A percentile compares a stretch with the other conserved stretches of the same genome.
phyloP scores from a whole-genome alignment of 1,140 invertebrate species.

The Drosophila teissieri region DNA sequence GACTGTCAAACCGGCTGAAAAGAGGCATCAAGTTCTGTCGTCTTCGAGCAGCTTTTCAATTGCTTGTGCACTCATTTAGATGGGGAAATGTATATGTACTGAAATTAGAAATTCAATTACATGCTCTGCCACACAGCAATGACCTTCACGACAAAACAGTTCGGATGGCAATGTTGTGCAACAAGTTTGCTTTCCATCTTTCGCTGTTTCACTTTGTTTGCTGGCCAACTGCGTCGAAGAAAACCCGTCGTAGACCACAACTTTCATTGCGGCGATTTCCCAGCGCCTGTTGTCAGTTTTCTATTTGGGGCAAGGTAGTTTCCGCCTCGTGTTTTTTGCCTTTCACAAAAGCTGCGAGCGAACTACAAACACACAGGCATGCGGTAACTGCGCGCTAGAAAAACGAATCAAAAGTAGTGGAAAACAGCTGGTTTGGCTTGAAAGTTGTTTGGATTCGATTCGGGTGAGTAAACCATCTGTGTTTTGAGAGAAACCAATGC shows the following conservation, averaged over 20 bases:
- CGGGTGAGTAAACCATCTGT: constrained; percentile 16
- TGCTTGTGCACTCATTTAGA: constrained; percentile 6
- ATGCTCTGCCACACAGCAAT: constrained; percentile 33
- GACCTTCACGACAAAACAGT: constrained; percentile 59
- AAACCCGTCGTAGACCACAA: constrained; percentile 32
- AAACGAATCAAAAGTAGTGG: not conserved
- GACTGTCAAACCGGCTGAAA: constrained; percentile 30
- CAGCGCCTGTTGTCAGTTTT: constrained; percentile 22
- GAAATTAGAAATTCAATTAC: constrained; percentile 42
- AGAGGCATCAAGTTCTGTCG: constrained; percentile 29
- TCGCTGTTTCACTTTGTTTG: constrained; percentile 22
- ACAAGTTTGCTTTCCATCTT: constrained; percentile 67
- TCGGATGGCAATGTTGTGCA: constrained; percentile 59
- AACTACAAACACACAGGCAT: constrained; percentile 20
- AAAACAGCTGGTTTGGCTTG: constrained; percentile 62
- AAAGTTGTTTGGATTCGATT: constrained; percentile 61
- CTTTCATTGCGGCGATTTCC: constrained; percentile 47
- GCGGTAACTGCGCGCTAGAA: constrained; percentile 8
- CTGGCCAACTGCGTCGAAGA: constrained; percentile 22
- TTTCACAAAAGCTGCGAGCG: constrained; percentile 21
- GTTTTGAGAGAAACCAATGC: constrained; percentile 13
- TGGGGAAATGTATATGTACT: constrained; percentile 5
- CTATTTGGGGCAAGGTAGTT: constrained; percentile 78
- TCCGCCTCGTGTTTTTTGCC: constrained; percentile 59
- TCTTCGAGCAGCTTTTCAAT: constrained; percentile 14